These are phyloP conservation scores for Coracias cyanogaster DNA, from an alignment of 2,797 vertebrate genomes.

Conservation along the genomic window DNA sequence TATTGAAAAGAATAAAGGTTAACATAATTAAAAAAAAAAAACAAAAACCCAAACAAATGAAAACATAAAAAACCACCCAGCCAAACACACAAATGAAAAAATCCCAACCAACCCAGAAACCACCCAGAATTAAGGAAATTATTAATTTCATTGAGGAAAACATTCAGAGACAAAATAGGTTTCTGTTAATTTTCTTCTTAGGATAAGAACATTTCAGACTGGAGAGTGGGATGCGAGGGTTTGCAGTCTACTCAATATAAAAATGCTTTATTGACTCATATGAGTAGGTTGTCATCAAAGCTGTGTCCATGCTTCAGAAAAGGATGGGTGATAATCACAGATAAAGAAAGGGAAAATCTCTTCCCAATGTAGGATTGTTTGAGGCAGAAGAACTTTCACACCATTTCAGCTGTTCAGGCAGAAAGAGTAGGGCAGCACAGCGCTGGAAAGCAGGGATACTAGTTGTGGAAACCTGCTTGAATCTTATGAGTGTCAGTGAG, in stretches of 20 bases:
- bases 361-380: background rate
- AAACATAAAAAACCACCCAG: background rate
- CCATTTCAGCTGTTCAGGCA: background rate
- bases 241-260: background rate
- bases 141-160: background rate
- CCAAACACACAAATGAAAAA: too few relatives aligned
- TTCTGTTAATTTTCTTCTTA: background rate
- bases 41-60: background rate
- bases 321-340: background rate
- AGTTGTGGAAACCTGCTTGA: background rate
- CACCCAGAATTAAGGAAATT: background rate
- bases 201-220: background rate
- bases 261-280: constrained; percentile 18
- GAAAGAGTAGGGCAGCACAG: background rate
- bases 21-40: background rate
- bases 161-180: background rate
- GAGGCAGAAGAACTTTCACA: background rate
- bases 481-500: background rate
- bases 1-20: constrained; percentile 3
- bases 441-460: background rate
- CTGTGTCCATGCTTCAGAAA: background rate
- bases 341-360: background rate
- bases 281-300: constrained; percentile 21
- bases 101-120: background rate
- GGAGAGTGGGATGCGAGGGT: background rate